Conservation (phyloP, 2,888 invertebrate genomes). For the Physocephala rufipes region DNA sequence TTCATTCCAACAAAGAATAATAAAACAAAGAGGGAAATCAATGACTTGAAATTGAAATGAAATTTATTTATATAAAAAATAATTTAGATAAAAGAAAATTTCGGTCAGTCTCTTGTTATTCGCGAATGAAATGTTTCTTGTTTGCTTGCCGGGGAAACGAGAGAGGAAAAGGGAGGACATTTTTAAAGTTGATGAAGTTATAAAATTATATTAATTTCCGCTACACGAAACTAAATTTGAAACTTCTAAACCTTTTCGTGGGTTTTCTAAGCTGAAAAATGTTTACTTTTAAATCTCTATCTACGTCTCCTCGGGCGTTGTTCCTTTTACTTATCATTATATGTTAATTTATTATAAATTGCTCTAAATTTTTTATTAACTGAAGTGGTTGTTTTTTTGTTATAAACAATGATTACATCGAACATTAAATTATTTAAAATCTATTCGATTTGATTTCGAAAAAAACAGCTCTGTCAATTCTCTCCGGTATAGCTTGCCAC, state of each 20-base stretch:
- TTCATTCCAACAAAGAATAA: slow-evolving; percentile 18
- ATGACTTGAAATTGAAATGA: neutral
- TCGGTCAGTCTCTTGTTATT: neutral
- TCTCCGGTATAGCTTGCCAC: no score
- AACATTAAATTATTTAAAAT: no score
- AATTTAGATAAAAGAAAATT: neutral
- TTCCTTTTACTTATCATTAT: neutral
- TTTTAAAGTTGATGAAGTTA: neutral
- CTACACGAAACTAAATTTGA: neutral
- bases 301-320: neutral
- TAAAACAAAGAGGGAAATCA: neutral
- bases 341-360: neutral
- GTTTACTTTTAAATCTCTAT: neutral
- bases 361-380: neutral
- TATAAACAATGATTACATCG: no score
- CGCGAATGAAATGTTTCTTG: no score
- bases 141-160: no score
- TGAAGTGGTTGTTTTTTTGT: no score
- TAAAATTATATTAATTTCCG: no score
- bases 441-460: no score
- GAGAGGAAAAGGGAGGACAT: neutral
- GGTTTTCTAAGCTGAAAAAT: neutral
- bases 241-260: neutral
- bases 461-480: no score
- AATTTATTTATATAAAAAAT: neutral